phyloP scores from a whole-genome alignment of 2,797 vertebrate species.

The Poeciliopsis paucimaculata region DNA sequence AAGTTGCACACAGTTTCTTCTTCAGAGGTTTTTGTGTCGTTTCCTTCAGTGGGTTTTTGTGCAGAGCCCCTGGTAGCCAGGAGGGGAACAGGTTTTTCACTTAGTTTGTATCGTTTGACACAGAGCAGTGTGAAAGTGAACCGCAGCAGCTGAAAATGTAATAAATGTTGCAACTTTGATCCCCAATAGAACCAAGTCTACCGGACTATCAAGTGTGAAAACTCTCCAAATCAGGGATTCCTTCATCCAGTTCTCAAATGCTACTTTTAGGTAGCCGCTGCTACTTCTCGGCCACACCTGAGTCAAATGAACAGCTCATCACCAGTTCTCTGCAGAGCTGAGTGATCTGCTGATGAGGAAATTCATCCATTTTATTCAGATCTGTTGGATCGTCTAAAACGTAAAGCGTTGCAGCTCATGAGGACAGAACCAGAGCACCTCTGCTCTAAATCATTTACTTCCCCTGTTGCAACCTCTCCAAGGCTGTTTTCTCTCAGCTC shows the following conservation, averaged over 20 bases:
- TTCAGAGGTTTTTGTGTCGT: no score
- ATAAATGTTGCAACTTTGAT: no score
- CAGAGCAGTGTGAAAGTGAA: no score
- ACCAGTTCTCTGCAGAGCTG: background rate
- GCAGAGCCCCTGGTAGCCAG: no score
- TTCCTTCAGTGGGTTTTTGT: no score
- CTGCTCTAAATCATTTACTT: background rate
- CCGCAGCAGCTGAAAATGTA: no score
- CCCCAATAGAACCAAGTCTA: no score
- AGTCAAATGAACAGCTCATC: background rate
- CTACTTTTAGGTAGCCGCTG: background rate
- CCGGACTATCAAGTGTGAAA: no score
- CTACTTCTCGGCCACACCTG: background rate
- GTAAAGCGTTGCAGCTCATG: background rate
- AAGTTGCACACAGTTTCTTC: no score
- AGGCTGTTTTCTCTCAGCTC: no score
- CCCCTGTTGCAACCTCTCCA: background rate
- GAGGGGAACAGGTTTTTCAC: no score
- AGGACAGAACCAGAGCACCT: background rate
- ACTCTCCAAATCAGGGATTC: background rate
- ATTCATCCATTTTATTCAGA: background rate
- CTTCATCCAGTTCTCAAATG: background rate
- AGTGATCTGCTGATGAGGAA: background rate
- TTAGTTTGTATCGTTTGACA: no score
- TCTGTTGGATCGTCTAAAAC: background rate